phyloP scores from a whole-genome alignment of 30 jellyfish, hydroid and myxozoan species.

The Hydractinia echinata region DNA sequence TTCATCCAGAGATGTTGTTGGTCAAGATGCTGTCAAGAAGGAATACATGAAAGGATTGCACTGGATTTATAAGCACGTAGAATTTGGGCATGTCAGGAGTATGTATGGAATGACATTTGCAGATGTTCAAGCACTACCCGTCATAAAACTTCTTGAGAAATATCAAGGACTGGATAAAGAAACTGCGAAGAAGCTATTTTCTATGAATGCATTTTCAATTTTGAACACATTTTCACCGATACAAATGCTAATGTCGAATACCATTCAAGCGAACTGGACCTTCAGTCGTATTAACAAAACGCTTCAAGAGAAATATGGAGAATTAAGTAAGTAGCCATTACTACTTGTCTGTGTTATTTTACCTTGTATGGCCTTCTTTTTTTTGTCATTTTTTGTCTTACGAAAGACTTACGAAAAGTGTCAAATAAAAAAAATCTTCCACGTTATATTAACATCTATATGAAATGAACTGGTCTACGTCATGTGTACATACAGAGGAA shows the following conservation, averaged over 20 bases:
- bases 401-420: too few species aligned
- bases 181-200: background rate
- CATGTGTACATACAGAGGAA: too few species aligned
- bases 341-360: too few species aligned
- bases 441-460: too few species aligned
- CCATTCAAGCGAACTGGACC: too few species aligned
- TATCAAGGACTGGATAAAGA: background rate
- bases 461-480: too few species aligned
- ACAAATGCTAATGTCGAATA: background rate
- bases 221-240: background rate
- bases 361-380: too few species aligned
- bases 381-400: too few species aligned
- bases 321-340: background rate
- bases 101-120: constrained; percentile 1
- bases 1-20: background rate
- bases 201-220: background rate
- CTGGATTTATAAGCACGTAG: background rate
- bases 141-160: background rate
- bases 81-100: background rate
- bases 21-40: too few species aligned
- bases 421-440: too few species aligned
- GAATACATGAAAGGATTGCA: background rate
- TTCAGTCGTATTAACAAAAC: background rate
- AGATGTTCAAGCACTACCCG: background rate
- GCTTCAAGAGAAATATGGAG: background rate